Conservation (phyloP, 2,888 invertebrate genomes). For the Hydrotaea diabolus region DNA sequence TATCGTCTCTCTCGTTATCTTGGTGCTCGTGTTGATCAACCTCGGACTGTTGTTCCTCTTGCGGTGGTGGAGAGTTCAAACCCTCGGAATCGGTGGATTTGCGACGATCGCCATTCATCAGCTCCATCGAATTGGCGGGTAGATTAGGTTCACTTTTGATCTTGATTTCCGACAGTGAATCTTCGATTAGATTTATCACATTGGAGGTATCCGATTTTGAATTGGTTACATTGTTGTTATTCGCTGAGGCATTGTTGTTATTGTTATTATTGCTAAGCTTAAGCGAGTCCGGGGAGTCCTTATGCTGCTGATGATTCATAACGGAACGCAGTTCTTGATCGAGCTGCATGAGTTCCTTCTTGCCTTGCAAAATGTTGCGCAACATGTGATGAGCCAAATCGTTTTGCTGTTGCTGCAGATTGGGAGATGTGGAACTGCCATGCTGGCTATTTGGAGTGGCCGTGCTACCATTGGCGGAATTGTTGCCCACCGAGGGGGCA, state of each 20-base stretch:
- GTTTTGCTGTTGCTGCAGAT: slow-evolving; percentile 78
- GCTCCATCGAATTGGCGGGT: slow-evolving; percentile 62
- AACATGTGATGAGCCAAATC: slow-evolving; percentile 91
- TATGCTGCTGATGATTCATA: slow-evolving; percentile 80
- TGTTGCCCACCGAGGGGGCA: slow-evolving; percentile 70
- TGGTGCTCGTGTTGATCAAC: slow-evolving; percentile 59
- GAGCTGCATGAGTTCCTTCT: slow-evolving; percentile 90
- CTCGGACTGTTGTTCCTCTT: slow-evolving; percentile 57
- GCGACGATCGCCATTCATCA: slow-evolving; percentile 71
- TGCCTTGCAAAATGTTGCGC: slow-evolving; percentile 93
- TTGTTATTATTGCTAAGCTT: slow-evolving; percentile 77
- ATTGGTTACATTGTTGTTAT: slow-evolving; percentile 73
- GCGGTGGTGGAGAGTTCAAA: slow-evolving; percentile 57
- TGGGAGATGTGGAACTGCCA: slow-evolving; percentile 68
- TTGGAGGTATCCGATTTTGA: slow-evolving; percentile 57
- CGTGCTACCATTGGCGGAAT: slow-evolving; percentile 69
- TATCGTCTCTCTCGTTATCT: slow-evolving; percentile 58
- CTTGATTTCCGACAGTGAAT: slow-evolving; percentile 74
- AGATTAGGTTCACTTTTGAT: slow-evolving; percentile 80
- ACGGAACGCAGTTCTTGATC: slow-evolving; percentile 85
- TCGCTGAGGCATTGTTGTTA: slow-evolving; percentile 69
- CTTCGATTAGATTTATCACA: slow-evolving; percentile 81
- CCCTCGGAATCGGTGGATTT: slow-evolving; percentile 76
- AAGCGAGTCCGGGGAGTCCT: slow-evolving; percentile 78
- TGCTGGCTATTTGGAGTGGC: slow-evolving; percentile 68